Evolutionary conservation across 2,797 vertebrate genomes (phyloP).

Genomic region (Pseudomugil tenellus): DNA sequence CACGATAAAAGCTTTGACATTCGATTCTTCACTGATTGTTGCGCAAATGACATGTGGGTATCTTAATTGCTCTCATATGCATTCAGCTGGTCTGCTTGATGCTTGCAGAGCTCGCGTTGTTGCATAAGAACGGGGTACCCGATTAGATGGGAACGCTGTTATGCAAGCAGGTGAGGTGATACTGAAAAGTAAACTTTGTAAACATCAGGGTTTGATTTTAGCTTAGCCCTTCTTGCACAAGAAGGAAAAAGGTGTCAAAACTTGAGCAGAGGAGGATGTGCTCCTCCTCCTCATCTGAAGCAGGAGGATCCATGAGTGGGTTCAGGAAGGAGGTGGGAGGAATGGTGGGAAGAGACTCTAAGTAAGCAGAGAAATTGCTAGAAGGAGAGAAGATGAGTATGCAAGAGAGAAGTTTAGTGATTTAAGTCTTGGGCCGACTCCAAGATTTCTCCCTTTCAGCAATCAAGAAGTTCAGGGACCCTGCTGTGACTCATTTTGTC

Average conservation of each 20-base stretch:
- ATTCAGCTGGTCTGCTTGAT: constrained; percentile 1
- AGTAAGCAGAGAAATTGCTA: constrained; percentile 27
- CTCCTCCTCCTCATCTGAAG: constrained; percentile 65
- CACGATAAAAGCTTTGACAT: constrained; percentile 52
- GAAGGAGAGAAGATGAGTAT: constrained; percentile 18
- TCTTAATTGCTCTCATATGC: constrained; percentile 47
- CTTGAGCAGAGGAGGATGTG: constrained; percentile 8
- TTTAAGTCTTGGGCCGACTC: constrained; percentile 54
- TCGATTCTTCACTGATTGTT: constrained; percentile 38
- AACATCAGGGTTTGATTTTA: constrained; percentile 26
- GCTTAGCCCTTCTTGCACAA: constrained; percentile 9
- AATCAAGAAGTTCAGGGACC: constrained; percentile 50
- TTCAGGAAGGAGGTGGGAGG: constrained; percentile 5
- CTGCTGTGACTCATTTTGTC: constrained; percentile 51
- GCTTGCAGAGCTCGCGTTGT: neutral
- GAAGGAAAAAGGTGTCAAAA: constrained; percentile 29
- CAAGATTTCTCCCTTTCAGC: constrained; percentile 25
- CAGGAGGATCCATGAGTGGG: constrained; percentile 46
- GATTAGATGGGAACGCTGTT: neutral
- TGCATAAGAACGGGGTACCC: neutral
- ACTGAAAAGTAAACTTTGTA: neutral
- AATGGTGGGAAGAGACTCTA: constrained; percentile 25
- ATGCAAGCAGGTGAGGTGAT: constrained; percentile 22
- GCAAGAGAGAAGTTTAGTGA: constrained; percentile 44
- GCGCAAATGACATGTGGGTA: constrained; percentile 40